A percentile compares a stretch with the other conserved stretches of the same genome.
Conservation (phyloP, 2,888 invertebrate genomes). For the Notocelia uddmanniana region DNA sequence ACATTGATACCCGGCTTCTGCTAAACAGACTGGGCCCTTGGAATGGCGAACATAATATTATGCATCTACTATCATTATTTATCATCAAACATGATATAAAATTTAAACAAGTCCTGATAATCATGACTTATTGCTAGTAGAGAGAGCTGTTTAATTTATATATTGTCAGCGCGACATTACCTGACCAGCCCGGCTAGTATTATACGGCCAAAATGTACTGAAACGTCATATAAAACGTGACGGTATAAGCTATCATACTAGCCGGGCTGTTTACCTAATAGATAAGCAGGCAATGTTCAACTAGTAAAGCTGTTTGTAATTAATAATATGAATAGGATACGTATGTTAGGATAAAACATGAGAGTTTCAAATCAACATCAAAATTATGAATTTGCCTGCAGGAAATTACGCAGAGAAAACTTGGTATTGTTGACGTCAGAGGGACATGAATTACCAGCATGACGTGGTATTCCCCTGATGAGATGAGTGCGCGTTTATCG, state of each 20-base stretch:
- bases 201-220: too few species aligned
- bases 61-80: neutral
- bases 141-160: neutral
- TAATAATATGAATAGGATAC: too few species aligned
- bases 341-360: neutral
- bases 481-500: conserved; percentile 48
- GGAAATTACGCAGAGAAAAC: conserved; percentile 17
- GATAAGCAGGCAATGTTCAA: neutral
- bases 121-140: neutral
- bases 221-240: too few species aligned
- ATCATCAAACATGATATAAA: neutral
- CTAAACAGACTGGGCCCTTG: neutral
- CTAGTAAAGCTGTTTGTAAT: neutral
- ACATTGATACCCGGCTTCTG: neutral
- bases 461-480: conserved; percentile 74
- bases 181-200: too few species aligned
- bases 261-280: too few species aligned
- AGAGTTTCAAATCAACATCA: neutral
- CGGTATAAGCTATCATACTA: too few species aligned
- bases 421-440: conserved; percentile 29
- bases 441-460: conserved; percentile 46
- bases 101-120: neutral
- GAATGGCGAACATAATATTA: neutral
- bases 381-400: neutral
- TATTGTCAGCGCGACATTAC: neutral